Evolutionary conservation across 2,888 invertebrate species (phyloP), one percentile per base, ranked within the genome.

Genomic region (Nephrotoma guestfalica): DNA sequence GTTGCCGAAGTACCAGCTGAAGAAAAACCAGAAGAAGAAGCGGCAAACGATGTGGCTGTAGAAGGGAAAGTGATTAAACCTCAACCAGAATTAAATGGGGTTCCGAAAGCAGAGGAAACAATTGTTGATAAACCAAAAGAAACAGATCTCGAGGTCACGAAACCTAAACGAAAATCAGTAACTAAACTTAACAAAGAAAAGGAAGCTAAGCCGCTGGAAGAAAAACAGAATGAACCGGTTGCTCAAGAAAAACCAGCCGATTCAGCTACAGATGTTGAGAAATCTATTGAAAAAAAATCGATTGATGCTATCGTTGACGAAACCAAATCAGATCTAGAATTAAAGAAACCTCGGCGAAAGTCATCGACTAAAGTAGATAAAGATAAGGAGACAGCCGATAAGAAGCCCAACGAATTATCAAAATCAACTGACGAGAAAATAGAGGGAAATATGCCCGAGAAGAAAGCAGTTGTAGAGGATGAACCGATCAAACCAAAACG

Each of bases 401-500:
- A 43, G 9, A 4, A 43, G 43, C 43, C 6, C 6, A 43, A 43
- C 43, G 43, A 43, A 43, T 30, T 30, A 30, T 2, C 30, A 30
- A 30, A 30, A 3, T 3, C 7, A 43, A n/a, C 43, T 43, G 43
- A 11, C 5, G 11, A 43, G 43, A 11, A 43, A 9, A 43, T 9
- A 6, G 15, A 4, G 30, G 7, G 18, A 51, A 15, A 15, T 51
- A 15, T 15, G 15, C 2, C 15, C 5, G 71, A 71, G 7, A 30
- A 43, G 43, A 43, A 11, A 9, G 18, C 30, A 30, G 18, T 30
- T 30, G 88, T 86, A 86, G 88, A 87, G 84, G 86, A 87, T 13
- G 86, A 84, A 86, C 88, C 86, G 71, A 87, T 86, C 87, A 87
- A 88, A 87, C 88, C 87, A 88, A 86, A 86, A 88, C 86, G 86